phyloP scores from a whole-genome alignment of 2,797 vertebrate genomes.

The Paedocypris micromegethes region DNA sequence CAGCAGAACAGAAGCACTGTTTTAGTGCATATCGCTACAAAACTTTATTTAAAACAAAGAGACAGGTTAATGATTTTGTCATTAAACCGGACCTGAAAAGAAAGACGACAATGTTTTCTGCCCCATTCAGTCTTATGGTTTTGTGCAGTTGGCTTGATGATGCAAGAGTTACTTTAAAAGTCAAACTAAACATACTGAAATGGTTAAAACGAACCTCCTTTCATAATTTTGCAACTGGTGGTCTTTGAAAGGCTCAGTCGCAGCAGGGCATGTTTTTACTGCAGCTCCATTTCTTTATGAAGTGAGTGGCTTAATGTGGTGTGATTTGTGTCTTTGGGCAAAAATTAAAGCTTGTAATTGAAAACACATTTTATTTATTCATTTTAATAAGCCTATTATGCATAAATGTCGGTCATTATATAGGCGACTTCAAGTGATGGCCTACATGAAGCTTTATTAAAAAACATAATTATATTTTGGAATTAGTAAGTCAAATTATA shows the following conservation, averaged over 20 bases:
- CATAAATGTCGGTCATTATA: too few species aligned
- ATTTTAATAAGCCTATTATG: too few species aligned
- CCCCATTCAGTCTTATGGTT: background rate
- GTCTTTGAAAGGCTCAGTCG: slow-evolving; percentile 46
- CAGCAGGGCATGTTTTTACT: slow-evolving; percentile 63
- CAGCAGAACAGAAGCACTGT: background rate
- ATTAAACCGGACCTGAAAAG: background rate
- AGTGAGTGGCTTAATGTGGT: slow-evolving; percentile 64
- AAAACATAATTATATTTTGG: too few species aligned
- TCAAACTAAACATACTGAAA: slow-evolving; percentile 53
- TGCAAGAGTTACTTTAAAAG: background rate
- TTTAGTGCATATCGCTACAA: background rate
- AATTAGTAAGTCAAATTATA: too few species aligned
- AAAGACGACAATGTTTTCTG: background rate
- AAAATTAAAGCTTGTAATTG: slow-evolving; percentile 54
- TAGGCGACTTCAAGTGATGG: too few species aligned
- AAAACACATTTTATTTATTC: slow-evolving; percentile 49
- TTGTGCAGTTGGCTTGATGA: background rate
- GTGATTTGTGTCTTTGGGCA: slow-evolving; percentile 63
- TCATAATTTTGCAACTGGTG: slow-evolving; percentile 41
- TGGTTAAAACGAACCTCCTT: slow-evolving; percentile 48
- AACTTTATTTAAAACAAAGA: too few species aligned
- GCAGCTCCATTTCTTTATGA: slow-evolving; percentile 57
- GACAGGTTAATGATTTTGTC: background rate
- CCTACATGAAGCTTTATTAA: too few species aligned